phyloP scores from a whole-genome alignment of 2,113 vertebrate species.

The Poeciliopsis turrubarensis region DNA sequence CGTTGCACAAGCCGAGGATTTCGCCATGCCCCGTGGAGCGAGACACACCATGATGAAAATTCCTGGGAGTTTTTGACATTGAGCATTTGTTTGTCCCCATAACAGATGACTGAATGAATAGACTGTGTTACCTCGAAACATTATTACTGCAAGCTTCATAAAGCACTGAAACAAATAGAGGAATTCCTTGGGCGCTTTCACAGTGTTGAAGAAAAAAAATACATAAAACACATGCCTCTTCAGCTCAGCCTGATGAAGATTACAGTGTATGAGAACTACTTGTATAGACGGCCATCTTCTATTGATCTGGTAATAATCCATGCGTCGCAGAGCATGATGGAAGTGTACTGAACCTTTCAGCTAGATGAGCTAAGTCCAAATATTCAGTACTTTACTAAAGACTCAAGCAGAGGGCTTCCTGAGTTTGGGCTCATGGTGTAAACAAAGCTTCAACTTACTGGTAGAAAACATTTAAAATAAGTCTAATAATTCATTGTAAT shows the following conservation, averaged over 20 bases:
- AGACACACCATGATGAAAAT: slow-evolving; percentile 41
- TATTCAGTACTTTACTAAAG: neutral
- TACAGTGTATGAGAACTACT: slow-evolving; percentile 24
- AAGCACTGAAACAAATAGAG: slow-evolving; percentile 45
- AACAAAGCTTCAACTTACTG: neutral
- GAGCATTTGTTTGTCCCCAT: slow-evolving; percentile 48
- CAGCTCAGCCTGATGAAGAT: slow-evolving; percentile 24
- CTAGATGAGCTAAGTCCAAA: slow-evolving; percentile 6
- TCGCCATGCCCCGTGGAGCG: slow-evolving; percentile 2
- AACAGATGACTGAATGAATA: slow-evolving; percentile 30
- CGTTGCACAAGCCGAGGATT: slow-evolving; percentile 40
- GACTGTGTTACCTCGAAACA: slow-evolving; percentile 30
- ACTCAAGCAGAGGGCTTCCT: neutral
- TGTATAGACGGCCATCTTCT: slow-evolving; percentile 38
- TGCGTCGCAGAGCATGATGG: slow-evolving; percentile 40
- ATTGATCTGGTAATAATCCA: slow-evolving; percentile 50
- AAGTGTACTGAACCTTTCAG: slow-evolving; percentile 37
- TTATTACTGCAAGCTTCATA: slow-evolving; percentile 22
- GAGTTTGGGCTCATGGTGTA: neutral
- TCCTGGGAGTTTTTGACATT: slow-evolving; percentile 31
- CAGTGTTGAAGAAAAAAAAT: slow-evolving; percentile 12
- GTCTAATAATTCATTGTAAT: neutral
- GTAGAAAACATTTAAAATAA: too few relatives aligned
- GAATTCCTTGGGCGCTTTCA: slow-evolving; percentile 29
- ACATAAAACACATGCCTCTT: slow-evolving; percentile 17